Base-by-base conservation (phyloP, 2,888 invertebrate species). In the Netelia virgata region DNA sequence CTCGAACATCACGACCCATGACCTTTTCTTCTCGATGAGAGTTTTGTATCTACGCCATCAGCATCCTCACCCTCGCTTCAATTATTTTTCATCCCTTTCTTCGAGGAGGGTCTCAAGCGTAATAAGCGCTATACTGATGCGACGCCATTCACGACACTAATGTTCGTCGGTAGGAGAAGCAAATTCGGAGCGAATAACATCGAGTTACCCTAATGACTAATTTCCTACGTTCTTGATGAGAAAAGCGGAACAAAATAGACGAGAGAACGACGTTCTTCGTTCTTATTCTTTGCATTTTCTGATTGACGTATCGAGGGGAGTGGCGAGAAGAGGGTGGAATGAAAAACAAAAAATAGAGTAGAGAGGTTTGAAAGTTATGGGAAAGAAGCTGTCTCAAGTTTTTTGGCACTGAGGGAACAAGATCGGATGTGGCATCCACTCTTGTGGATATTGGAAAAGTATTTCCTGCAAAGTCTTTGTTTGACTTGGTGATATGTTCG, bases 401-500 rank as follows among this genome's bases (percentile, higher is more conserved):
- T 53, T 70, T 75, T 63, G 70, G 55, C 55, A 70, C 47, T 18
- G 70, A 57, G 11, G 76, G 64, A 53, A 73, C 66, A 50, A 68
- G 69, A 72, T 76, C 59, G 70, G 70, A 74, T 50, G 73, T 66
- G n/a, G 64, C 43, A 64, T 43, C 64, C 57, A 63, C 63, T 18
- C 28, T 63, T 47, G 10, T 47, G 20, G 47, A 68, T 80, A 80
- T 84, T 76, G 76, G 68, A 76, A 84, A 84, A 73, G 66, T 79
- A 80, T 76, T 77, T 76, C 68, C 47, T 16, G 53, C 73, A 53
- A 59, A 76, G 50, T 84, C 63, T 80, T 76, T 77, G 84, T 73
- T 81, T 73, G 80, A 81, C 68, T 69, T 77, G 73, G 36, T 41
- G 63, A 73, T 68, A 57, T 43, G 14, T 50, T 36, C 16, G 8